Evolutionary conservation across 2,888 invertebrate species (phyloP).

Genomic region (Pycnomerus fuliginosus): DNA sequence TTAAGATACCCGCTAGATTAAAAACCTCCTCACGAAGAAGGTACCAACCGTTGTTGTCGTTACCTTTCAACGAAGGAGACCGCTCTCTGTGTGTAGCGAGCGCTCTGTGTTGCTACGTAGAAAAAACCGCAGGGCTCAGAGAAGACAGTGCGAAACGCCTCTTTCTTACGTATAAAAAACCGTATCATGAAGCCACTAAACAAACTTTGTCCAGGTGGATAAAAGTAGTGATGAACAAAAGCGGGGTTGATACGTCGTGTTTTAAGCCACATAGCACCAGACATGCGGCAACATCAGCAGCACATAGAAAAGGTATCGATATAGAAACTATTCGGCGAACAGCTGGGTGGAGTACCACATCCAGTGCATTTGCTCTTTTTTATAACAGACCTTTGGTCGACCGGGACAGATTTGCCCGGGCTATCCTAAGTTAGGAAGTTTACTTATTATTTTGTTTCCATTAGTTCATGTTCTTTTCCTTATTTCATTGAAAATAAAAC

Average conservation of each 20-base stretch:
- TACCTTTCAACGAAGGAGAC: conserved; percentile 20
- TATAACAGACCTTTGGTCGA: too few relatives aligned
- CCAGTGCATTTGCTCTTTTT: too few relatives aligned
- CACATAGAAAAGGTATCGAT: conserved; percentile 22
- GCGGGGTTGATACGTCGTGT: conserved; percentile 21
- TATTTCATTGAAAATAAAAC: too few relatives aligned
- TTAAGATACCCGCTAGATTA: conserved; percentile 18
- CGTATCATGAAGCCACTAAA: conserved; percentile 22
- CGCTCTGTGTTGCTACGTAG: conserved; percentile 18
- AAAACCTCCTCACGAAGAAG: conserved; percentile 12
- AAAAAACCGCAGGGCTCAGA: conserved; percentile 15
- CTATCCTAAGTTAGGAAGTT: too few relatives aligned
- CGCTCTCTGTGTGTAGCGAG: conserved; percentile 21
- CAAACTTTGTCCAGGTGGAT: conserved; percentile 30
- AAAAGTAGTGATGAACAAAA: conserved; percentile 13
- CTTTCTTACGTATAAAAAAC: conserved; percentile 25
- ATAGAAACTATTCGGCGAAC: too few relatives aligned
- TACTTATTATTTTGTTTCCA: too few relatives aligned
- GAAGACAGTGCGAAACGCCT: conserved; percentile 5
- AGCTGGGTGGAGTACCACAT: too few relatives aligned
- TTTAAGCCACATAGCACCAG: conserved; percentile 28
- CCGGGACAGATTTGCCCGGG: too few relatives aligned
- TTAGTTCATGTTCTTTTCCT: too few relatives aligned
- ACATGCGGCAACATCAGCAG: conserved; percentile 30
- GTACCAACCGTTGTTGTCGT: conserved; percentile 21